These are phyloP conservation scores for Eretmochelys imbricata DNA, from an alignment of 2,113 vertebrate genomes.

Conservation along the genomic window DNA sequence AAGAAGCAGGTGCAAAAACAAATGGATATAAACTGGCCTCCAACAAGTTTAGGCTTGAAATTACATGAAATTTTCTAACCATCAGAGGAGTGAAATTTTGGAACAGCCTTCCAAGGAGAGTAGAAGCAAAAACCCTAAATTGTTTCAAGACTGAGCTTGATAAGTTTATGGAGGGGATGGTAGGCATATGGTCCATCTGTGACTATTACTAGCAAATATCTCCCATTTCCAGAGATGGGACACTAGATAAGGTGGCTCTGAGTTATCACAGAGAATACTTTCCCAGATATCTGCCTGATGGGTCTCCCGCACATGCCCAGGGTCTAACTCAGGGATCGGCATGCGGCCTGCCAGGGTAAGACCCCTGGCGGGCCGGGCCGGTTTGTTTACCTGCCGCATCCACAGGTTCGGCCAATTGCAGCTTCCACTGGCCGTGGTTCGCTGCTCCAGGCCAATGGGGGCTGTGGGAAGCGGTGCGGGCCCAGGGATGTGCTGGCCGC, in stretches of 20 bases:
- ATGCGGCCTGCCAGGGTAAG: no score
- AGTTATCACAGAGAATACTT: background rate
- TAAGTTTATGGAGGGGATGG: background rate
- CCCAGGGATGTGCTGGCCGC: no score
- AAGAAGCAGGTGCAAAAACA: background rate
- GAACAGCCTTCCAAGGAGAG: background rate
- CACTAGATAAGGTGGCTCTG: background rate
- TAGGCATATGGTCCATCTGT: background rate
- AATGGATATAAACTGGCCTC: background rate
- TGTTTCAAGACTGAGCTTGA: background rate
- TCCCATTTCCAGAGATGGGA: background rate
- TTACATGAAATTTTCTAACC: background rate
- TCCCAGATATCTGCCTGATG: background rate
- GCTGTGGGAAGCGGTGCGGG: no score
- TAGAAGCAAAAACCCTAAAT: background rate
- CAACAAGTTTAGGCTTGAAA: background rate
- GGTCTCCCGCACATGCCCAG: background rate
- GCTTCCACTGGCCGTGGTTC: no score
- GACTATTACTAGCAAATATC: background rate
- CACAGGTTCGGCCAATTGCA: no score
- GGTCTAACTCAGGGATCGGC: background rate
- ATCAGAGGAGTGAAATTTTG: background rate
- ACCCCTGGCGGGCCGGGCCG: no score
- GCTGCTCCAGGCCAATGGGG: no score
- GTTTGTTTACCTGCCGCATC: no score